These are phyloP conservation scores for Romanogobio albipinnatus DNA, from an alignment of 2,113 vertebrate genomes.

Conservation along the genomic window DNA sequence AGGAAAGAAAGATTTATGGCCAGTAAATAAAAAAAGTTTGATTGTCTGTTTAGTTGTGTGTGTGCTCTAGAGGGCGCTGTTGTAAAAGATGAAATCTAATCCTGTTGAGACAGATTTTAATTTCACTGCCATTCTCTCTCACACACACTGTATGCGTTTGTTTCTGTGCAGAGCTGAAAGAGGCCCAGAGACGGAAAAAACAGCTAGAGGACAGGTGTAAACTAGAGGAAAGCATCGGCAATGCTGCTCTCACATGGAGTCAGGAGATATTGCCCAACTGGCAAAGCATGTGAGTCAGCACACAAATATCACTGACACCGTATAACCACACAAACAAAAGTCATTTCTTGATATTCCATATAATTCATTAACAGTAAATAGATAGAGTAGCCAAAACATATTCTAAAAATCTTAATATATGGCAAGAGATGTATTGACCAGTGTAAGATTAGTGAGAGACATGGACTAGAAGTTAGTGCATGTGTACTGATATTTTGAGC, in stretches of 20 bases:
- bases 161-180: constrained; percentile 87
- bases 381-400: background rate
- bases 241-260: constrained; percentile 95
- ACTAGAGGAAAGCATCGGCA: constrained; percentile 95
- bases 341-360: background rate
- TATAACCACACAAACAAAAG: background rate
- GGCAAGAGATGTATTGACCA: background rate
- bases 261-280: constrained; percentile 96
- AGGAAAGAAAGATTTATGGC: too few relatives aligned
- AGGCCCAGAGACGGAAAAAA: constrained; percentile 95
- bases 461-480: background rate
- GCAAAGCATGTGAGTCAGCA: constrained; percentile 87
- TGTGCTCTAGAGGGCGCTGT: background rate
- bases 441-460: background rate
- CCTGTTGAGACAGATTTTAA: background rate
- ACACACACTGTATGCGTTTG: background rate
- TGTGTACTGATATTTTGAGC: background rate
- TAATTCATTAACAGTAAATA: background rate
- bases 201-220: constrained; percentile 94
- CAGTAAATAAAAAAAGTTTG: too few relatives aligned
- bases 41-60: background rate
- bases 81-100: background rate
- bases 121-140: background rate
- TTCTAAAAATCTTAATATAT: background rate
- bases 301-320: background rate